phyloP scores from a whole-genome alignment of 2,888 invertebrate species.

The Erannis defoliaria region DNA sequence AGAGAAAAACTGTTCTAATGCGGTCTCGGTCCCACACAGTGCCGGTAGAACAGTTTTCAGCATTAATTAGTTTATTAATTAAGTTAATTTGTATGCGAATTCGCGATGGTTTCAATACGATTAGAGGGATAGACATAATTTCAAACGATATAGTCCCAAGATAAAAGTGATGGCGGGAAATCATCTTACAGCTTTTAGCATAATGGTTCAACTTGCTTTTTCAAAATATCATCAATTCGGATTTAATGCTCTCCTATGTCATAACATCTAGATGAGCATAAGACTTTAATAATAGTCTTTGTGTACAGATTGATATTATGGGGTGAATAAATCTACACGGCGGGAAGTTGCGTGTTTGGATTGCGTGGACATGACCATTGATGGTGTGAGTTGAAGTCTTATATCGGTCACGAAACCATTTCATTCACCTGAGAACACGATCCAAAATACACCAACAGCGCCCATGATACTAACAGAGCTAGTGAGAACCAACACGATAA shows the following conservation, averaged over 20 bases:
- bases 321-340: background rate
- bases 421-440: slow-evolving; percentile 12
- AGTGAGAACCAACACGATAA: too few species aligned
- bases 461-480: too few species aligned
- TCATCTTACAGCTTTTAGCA: too few species aligned
- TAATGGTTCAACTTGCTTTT: background rate
- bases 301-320: background rate
- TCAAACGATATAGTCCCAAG: slow-evolving; percentile 42
- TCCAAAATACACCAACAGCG: too few species aligned
- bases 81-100: slow-evolving; percentile 83
- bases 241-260: too few species aligned
- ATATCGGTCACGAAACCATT: slow-evolving; percentile 21
- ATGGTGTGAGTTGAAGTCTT: slow-evolving; percentile 1
- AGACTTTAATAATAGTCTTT: too few species aligned
- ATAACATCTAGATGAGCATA: too few species aligned
- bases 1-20: slow-evolving; percentile 25
- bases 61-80: slow-evolving; percentile 83
- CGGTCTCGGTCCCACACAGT: slow-evolving; percentile 65
- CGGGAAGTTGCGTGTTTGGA: slow-evolving; percentile 12
- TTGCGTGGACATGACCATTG: slow-evolving; percentile 31
- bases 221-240: too few species aligned
- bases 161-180: slow-evolving; percentile 42
- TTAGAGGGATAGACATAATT: slow-evolving; percentile 76
- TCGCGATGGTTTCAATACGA: slow-evolving; percentile 77
- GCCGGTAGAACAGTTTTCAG: slow-evolving; percentile 67